Evolutionary conservation across 2,113 vertebrate genomes (phyloP), one percentile per base, ranked within the genome.

Genomic region (Cygnus atratus): DNA sequence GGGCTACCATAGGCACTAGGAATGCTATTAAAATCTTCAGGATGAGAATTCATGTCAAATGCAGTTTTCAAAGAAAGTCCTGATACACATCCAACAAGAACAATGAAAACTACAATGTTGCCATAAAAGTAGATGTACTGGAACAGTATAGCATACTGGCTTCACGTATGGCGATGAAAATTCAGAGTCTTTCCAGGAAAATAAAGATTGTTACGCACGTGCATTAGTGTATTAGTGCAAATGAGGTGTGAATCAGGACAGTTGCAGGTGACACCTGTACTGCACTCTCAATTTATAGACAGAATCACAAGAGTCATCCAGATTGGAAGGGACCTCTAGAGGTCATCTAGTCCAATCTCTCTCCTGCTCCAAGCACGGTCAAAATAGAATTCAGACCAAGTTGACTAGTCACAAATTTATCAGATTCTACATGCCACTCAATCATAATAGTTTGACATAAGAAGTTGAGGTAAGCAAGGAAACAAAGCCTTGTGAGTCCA

Each of bases 381-480:
- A 91, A 11, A 46, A 66, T 3, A 85, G 37, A 82, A 91, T 89
- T 84, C 66, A 76, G 29, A 73, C 26, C 31, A 89, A 87, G 44
- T 2, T 9, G 12, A 75, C 39, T 58, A 61, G 24, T 87, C n/a
- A 76, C 55, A 58, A 63, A 93, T 73, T 31, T 70, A 18, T 31
- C 74, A 91, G 85, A 86, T 70, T 8, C 39, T 79, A 73, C 10
- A 59, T 43, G 61, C 7, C 43, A 65, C 13, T 67, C 37, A 76
- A 6, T 3, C 77, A 15, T 18, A 75, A 55, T 16, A 88, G 43
- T 57, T 46, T 71, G 44, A 70, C 44, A 82, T 17, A 79, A n/a
- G 76, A 88, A 6, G 21, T 70, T 62, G 44, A 80, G 19, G 48
- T 55, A 94, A 70, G n/a, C n/a, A 90, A 91, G 55, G 25, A 94